These are phyloP conservation scores for Folsomia manolachei DNA, from an alignment of 2,888 invertebrate species.

Conservation along the genomic window DNA sequence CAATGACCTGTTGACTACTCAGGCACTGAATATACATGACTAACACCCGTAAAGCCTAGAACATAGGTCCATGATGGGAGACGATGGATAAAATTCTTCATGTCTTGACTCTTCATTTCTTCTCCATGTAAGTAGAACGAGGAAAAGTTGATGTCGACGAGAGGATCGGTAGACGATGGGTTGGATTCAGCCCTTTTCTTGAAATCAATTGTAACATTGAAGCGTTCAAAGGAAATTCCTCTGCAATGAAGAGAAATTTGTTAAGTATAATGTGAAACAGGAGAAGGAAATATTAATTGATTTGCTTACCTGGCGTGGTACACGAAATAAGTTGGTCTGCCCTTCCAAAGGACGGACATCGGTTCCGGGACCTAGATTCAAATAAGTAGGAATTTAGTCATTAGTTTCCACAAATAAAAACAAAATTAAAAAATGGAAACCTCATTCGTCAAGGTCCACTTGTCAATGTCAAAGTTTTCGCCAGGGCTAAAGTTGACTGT, in stretches of 20 bases:
- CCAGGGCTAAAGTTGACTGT: slow-evolving; percentile 54
- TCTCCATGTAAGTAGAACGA: slow-evolving; percentile 45
- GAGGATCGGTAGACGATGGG: slow-evolving; percentile 21
- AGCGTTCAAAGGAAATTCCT: slow-evolving; percentile 41
- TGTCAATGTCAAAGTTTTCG: slow-evolving; percentile 51
- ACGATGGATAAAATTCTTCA: slow-evolving; percentile 40
- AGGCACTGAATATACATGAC: slow-evolving; percentile 41
- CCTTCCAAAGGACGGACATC: slow-evolving; percentile 51
- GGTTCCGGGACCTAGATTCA: slow-evolving; percentile 53
- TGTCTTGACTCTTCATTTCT: slow-evolving; percentile 39
- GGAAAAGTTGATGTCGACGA: slow-evolving; percentile 46
- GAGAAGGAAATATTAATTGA: too few relatives aligned
- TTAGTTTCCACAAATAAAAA: too few relatives aligned
- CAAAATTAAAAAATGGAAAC: too few relatives aligned
- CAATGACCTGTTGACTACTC: too few relatives aligned
- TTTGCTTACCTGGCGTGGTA: too few relatives aligned
- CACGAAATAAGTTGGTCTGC: slow-evolving; percentile 55
- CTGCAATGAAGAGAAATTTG: too few relatives aligned
- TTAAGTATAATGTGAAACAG: too few relatives aligned
- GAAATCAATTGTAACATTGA: slow-evolving; percentile 46
- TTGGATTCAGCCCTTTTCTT: slow-evolving; percentile 20
- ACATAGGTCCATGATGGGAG: slow-evolving; percentile 45
- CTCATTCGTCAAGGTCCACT: slow-evolving; percentile 54
- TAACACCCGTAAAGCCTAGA: slow-evolving; percentile 42
- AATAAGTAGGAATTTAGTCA: too few relatives aligned